These are phyloP conservation scores for Icerya purchasi DNA, from an alignment of 2,888 invertebrate genomes.

Conservation along the genomic window DNA sequence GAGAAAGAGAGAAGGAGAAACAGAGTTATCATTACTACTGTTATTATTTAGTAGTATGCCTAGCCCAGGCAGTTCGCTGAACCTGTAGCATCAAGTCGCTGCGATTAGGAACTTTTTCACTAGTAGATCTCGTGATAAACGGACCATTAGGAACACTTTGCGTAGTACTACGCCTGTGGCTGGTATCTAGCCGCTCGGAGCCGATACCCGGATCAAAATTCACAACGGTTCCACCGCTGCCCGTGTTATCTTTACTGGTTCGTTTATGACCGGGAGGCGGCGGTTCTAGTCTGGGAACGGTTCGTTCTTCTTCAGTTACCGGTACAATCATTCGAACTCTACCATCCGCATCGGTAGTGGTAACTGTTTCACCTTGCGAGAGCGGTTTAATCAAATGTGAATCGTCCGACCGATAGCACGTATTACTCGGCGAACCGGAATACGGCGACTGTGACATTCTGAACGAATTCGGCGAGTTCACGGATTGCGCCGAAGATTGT, in stretches of 20 bases:
- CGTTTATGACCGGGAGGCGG: conserved; percentile 16
- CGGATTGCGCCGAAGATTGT: conserved; percentile 20
- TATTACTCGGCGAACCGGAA: conserved; percentile 20
- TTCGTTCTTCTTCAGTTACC: conserved; percentile 26
- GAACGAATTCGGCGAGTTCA: not conserved
- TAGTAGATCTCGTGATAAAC: conserved; percentile 53
- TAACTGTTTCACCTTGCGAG: conserved; percentile 38
- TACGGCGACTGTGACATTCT: conserved; percentile 14
- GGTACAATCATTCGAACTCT: conserved; percentile 39
- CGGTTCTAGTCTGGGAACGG: conserved; percentile 19
- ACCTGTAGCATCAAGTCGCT: conserved; percentile 69
- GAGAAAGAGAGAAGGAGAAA: too few species aligned
- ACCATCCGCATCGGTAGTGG: conserved; percentile 38
- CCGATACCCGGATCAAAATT: conserved; percentile 12
- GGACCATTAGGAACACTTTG: conserved; percentile 26
- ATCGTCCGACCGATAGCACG: conserved; percentile 30
- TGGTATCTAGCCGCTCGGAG: too few species aligned
- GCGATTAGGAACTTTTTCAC: conserved; percentile 65
- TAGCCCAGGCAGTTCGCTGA: conserved; percentile 59
- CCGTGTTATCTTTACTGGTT: not conserved
- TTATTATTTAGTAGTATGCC: conserved; percentile 67
- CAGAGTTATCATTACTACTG: not conserved
- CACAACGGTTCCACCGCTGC: not conserved
- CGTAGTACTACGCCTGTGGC: conserved; percentile 10
- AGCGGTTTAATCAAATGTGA: conserved; percentile 43